These are phyloP conservation scores for Chrysomela aeneicollis DNA, from an alignment of 2,888 invertebrate species.

Conservation along the genomic window DNA sequence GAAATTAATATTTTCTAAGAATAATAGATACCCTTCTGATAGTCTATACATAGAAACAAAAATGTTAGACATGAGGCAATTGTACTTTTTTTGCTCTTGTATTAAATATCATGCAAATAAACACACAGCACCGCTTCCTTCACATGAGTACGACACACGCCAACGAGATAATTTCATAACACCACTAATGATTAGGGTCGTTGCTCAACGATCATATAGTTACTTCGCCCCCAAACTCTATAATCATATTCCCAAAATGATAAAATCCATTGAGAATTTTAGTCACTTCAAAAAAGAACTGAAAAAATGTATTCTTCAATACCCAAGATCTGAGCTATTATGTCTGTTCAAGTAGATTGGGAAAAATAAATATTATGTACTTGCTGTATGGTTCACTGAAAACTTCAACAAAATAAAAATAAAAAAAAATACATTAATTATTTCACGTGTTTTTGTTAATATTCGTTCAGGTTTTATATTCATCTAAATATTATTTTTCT, in stretches of 20 bases:
- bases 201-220: neutral
- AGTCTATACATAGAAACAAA: neutral
- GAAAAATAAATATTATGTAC: too few relatives aligned
- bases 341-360: too few relatives aligned
- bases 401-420: too few relatives aligned
- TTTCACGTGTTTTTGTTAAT: too few relatives aligned
- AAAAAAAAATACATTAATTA: too few relatives aligned
- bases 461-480: too few relatives aligned
- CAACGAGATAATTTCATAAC: neutral
- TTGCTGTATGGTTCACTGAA: too few relatives aligned
- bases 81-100: neutral
- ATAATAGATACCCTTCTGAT: slow-evolving; percentile 5
- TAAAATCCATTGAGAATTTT: neutral
- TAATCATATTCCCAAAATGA: neutral
- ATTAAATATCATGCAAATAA: slow-evolving; percentile 2
- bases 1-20: slow-evolving; percentile 9
- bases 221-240: neutral
- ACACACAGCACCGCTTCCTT: neutral
- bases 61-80: neutral
- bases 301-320: too few relatives aligned
- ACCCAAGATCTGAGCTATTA: too few relatives aligned
- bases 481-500: too few relatives aligned
- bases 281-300: too few relatives aligned
- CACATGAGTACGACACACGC: neutral
- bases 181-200: neutral